Base-by-base conservation (phyloP, 37 sponge, comb jelly and placozoan species). In the Spongilla lacustris region DNA sequence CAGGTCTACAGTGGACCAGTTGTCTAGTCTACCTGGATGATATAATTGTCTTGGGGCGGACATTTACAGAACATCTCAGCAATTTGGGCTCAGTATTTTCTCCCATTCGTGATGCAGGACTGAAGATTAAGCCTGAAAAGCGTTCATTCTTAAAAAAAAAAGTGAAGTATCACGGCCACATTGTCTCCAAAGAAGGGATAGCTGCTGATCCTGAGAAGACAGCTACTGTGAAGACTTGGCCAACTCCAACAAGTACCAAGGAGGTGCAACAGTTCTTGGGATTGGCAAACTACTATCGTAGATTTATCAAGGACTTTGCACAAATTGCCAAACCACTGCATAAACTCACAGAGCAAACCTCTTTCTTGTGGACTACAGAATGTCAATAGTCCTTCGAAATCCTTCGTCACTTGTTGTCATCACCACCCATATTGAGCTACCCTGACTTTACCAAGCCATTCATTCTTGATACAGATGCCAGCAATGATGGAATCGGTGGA, bases 111-210 rank as follows among this genome's bases (percentile, higher is more conserved):
- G 38, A 22, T 9, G 73, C 86, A 23, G 26, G 48, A 0, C 75
- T 86, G 30, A 86, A 78, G 67, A 66, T 86, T 0, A n/a, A 34
- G 4, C 80, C 80, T 10, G 31, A 69, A 25, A 86, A 86, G 35
- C 70, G 80, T 33, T 17, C 48, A 29, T 78, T 85, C 0, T 85
- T 75, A 4, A 9, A 36, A 49, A 50, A 21, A 69, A 81, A 74
- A 83, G 85, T 81, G 14, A 83, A 6, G 3, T 83, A 50, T 49
- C 82, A 84, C 0, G 92, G 92, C 2, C 88, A 87, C 50, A 69
- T 84, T 0, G 73, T 92, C 19, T 35, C 76, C 2, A 32, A 27
- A 4, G 70, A 73, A 50, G 92, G 85, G 0, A 28, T 88, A 0
- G 26, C 36, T 28, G 33, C 89, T 25, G 88, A 92, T 50, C 86